These are phyloP conservation scores for Notarius quadriscutis DNA, from an alignment of 2,113 vertebrate genomes.

Conservation along the genomic window DNA sequence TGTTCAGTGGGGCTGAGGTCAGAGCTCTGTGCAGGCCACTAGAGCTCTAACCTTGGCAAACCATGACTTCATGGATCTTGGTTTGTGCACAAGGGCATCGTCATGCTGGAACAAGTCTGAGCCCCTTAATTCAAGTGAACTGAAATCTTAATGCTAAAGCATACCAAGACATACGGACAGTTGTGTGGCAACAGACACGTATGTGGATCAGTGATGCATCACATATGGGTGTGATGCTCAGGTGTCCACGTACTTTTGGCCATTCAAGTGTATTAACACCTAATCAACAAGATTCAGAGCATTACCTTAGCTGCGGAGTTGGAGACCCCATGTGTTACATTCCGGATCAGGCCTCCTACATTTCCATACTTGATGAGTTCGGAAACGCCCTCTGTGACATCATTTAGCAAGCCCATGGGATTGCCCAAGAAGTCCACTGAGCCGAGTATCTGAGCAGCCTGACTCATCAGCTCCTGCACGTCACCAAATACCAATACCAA, in stretches of 20 bases:
- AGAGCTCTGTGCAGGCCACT: not conserved
- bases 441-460: slow-evolving; percentile 92
- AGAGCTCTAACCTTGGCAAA: not conserved
- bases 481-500: not conserved
- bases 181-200: not conserved
- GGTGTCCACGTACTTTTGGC: not conserved
- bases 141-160: not conserved
- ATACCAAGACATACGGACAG: not conserved
- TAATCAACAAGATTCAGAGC: not conserved
- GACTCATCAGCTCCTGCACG: slow-evolving; percentile 90
- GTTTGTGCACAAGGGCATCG: not conserved
- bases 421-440: slow-evolving; percentile 98
- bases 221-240: not conserved
- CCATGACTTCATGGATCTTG: not conserved
- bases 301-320: slow-evolving; percentile 96
- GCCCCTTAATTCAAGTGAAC: not conserved
- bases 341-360: slow-evolving; percentile 91
- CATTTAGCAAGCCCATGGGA: slow-evolving; percentile 93
- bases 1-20: not conserved
- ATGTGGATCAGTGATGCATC: not conserved
- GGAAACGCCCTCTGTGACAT: slow-evolving; percentile 91
- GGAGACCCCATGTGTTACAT: slow-evolving; percentile 95
- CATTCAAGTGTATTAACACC: not conserved
- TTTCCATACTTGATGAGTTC: slow-evolving; percentile 96
- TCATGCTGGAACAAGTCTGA: not conserved